Base-by-base conservation (phyloP, 2,888 invertebrate genomes). In the Calliopum simillimum region DNA sequence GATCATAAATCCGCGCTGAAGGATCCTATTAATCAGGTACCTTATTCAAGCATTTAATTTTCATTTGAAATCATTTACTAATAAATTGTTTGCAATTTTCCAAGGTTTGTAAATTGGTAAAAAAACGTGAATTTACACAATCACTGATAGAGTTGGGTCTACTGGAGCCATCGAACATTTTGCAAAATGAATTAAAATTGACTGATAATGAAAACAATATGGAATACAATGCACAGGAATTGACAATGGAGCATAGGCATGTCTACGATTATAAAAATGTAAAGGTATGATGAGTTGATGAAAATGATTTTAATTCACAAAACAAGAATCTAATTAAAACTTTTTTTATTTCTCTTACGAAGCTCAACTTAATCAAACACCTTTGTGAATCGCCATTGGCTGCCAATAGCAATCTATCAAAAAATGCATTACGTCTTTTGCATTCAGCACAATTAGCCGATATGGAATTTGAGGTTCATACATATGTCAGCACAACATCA, bases 391-490 rank as follows among this genome's bases (percentile, higher is more conserved):
- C 91, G 53, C 90, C 90, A 8, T 83, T 86, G 70, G 87, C 90
- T 3, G 85, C 86, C 70, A 87, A 89, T 62, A 91, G 90, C 79
- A 83, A 81, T 63, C 83, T 91, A 65, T 90, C 91, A 1, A 87
- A 88, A 79, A 87, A 88, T 76, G 88, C 90, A n/a, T 83, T 89
- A 25, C 87, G 89, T 68, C 81, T 91, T 44, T 85, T 91, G 51
- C 87, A 88, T 76, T 88, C 88, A 12, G 88, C 87, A 21, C 84
- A 86, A 64, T 86, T 88, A 73, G 88, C 91, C 5, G 91, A 92
- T 81, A 91, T 92, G 91, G 88, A 89, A 77, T 92, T 92, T 83
- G 91, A 91, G 84, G 87, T 89, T 19, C 81, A 82, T 43, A 78
- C 80, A 3, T 79, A 75, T 70, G 19, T 70, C 77, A 53, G 47